phyloP scores from a whole-genome alignment of 2,797 vertebrate species.

The Enoplosus armatus region DNA sequence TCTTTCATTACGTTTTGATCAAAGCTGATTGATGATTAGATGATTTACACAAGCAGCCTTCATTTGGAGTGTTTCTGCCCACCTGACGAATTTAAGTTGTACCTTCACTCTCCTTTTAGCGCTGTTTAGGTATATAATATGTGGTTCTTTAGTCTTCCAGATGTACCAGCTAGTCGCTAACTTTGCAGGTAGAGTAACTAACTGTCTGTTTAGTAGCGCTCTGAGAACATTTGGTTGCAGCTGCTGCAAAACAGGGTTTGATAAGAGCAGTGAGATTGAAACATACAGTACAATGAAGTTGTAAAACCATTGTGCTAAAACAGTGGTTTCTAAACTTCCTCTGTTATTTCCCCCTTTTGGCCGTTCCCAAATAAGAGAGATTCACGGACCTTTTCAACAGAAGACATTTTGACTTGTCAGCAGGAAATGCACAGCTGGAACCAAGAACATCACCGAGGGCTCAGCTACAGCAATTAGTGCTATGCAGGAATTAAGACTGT shows the following conservation, averaged over 20 bases:
- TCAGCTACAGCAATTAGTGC: neutral
- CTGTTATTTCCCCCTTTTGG: neutral
- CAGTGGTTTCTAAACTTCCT: neutral
- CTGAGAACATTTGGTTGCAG: neutral
- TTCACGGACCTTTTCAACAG: neutral
- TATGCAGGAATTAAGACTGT: neutral
- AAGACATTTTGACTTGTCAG: neutral
- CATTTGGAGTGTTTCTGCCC: neutral
- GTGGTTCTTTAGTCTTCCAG: neutral
- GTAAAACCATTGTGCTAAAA: neutral
- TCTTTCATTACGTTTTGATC: slow-evolving; percentile 25
- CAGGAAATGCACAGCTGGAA: neutral
- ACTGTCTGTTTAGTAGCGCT: neutral
- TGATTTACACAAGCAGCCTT: neutral
- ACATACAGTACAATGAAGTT: neutral
- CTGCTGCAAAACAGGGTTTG: neutral
- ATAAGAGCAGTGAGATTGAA: neutral
- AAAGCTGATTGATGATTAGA: slow-evolving; percentile 7
- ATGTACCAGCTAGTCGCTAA: neutral
- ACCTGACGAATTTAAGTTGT: neutral
- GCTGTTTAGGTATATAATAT: neutral
- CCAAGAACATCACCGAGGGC: neutral
- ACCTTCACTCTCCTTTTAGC: neutral
- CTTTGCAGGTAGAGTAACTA: neutral
- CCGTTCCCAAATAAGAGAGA: neutral